Evolutionary conservation across 2,113 vertebrate species (phyloP), one percentile per base, ranked within the genome.

Genomic region (Suncus etruscus): DNA sequence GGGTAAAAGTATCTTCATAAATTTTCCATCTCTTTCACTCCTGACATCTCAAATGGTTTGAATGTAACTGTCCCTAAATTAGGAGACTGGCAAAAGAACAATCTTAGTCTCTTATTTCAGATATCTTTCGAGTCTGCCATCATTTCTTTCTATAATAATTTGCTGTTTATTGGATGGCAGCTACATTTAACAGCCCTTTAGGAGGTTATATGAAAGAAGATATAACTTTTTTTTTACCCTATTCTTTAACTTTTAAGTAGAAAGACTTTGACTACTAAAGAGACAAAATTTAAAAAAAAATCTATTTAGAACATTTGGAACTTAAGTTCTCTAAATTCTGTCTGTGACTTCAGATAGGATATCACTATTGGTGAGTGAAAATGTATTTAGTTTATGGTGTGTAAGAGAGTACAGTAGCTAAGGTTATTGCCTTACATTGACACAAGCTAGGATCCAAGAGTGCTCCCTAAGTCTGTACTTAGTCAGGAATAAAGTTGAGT

Each of bases 41-140:
- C 65, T 89, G 79, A 91, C 90, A 90, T 93, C 31, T 47, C 69
- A 84, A 88, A 89, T 86, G 86, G 45, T 94, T 88, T 95, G 72
- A 29, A 90, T 95, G 83, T 92, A 91, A 92, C 72, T 92, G 76
- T 86, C 75, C 73, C 74, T 94, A 81, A 94, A 92, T 94, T 91
- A 92, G 63, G 92, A 85, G 72, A 91, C 66, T 89, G 76, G 78
- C 78, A 86, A 94, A 91, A 87, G 78, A 93, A 18, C 15, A 77
- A 73, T 86, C 63, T 91, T 85, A n/a, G 50, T 86, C n/a, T 92
- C 86, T 87, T 66, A 89, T 88, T 96, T 87, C 31, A 89, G n/a
- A 79, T 69, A 83, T 83, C 92, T 91, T 91, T 75, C 83, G 88
- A 72, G 3, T 90, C 81, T 80, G 8, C 63, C 65, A 58, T 85